These are phyloP conservation scores for Solea solea DNA, from an alignment of 2,113 vertebrate genomes.

Conservation along the genomic window DNA sequence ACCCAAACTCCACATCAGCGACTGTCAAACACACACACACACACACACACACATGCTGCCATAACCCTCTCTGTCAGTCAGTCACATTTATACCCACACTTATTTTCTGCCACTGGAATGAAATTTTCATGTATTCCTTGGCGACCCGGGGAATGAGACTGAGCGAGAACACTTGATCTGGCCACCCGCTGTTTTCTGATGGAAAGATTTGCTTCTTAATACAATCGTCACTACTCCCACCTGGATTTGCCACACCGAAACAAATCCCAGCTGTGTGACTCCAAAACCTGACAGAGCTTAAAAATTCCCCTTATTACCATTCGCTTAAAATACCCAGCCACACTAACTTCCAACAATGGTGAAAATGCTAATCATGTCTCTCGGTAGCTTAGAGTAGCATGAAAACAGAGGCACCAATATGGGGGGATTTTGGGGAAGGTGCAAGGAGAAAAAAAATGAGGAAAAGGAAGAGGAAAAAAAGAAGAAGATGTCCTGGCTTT, in stretches of 20 bases:
- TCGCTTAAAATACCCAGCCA: conserved; percentile 72
- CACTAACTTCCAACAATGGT: conserved; percentile 67
- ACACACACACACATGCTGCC: conserved; percentile 33
- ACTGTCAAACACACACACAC: conserved; percentile 46
- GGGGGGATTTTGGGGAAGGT: conserved; percentile 51
- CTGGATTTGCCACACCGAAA: conserved; percentile 76
- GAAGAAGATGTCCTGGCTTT: conserved; percentile 53
- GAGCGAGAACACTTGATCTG: conserved; percentile 81
- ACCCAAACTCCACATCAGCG: conserved; percentile 33
- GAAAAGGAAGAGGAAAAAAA: conserved; percentile 9
- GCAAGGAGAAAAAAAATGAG: conserved; percentile 24
- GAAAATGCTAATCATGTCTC: conserved; percentile 73
- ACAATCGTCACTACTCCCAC: conserved; percentile 80
- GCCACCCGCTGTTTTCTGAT: conserved; percentile 81
- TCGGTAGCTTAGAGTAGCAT: conserved; percentile 52
- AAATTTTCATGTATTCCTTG: conserved; percentile 72
- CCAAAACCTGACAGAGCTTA: conserved; percentile 71
- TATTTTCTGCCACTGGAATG: conserved; percentile 70
- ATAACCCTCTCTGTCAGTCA: conserved; percentile 51
- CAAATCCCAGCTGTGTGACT: conserved; percentile 81
- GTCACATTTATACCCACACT: conserved; percentile 60
- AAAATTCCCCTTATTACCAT: conserved; percentile 77
- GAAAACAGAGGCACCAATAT: conserved; percentile 57
- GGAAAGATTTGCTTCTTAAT: conserved; percentile 84
- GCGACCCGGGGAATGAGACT: conserved; percentile 74